These are phyloP conservation scores for Pantherophis guttatus DNA, from an alignment of 2,113 vertebrate genomes.

Conservation along the genomic window DNA sequence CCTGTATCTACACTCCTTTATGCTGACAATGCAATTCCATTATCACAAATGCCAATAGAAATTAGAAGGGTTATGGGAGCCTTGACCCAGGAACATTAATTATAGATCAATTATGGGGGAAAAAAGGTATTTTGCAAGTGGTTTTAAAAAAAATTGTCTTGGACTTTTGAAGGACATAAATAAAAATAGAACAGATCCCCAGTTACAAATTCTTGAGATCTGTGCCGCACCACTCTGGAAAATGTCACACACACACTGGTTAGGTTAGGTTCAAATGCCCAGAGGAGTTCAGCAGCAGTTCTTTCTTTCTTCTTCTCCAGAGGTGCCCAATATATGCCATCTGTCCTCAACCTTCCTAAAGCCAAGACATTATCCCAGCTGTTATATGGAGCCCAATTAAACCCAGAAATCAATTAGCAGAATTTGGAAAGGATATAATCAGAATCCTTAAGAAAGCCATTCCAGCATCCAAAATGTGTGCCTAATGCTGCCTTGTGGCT, in stretches of 20 bases:
- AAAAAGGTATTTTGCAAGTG: background rate
- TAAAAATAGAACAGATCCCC: background rate
- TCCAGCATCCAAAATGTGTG: background rate
- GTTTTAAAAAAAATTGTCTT: background rate
- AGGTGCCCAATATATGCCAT: background rate
- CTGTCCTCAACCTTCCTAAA: background rate
- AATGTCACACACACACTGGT: background rate
- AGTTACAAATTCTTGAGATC: background rate
- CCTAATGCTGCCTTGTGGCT: background rate
- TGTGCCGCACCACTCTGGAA: background rate
- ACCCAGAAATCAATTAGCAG: background rate
- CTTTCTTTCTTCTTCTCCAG: background rate
- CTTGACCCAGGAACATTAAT: background rate
- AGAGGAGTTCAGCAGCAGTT: background rate
- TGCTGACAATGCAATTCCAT: background rate
- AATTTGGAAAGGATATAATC: background rate
- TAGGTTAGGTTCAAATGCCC: background rate
- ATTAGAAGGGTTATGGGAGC: background rate
- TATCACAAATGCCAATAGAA: background rate
- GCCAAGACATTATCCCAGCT: background rate
- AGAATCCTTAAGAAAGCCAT: background rate
- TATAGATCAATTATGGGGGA: background rate
- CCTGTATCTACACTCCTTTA: background rate
- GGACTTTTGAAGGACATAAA: background rate
- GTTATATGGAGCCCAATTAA: background rate